Conservation (phyloP, 2,797 vertebrate species). For the Manis javanica region DNA sequence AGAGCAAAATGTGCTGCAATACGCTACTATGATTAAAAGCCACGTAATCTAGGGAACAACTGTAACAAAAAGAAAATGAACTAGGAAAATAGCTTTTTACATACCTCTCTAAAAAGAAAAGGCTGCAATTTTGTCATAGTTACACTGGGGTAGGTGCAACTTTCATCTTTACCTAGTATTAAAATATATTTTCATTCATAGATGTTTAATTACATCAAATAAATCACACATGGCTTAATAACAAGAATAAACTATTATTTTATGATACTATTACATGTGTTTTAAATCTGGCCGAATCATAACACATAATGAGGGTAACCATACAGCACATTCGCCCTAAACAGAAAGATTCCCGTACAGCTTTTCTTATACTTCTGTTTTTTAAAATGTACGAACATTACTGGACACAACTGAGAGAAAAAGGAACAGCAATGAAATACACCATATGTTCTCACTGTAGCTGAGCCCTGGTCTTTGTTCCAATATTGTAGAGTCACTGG, state of each 20-base stretch:
- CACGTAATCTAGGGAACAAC: conserved; percentile 22
- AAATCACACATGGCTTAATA: conserved; percentile 30
- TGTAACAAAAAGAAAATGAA: conserved; percentile 55
- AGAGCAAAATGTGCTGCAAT: conserved; percentile 63
- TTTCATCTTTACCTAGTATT: conserved; percentile 20
- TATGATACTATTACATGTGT: neutral
- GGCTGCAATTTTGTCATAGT: conserved; percentile 34
- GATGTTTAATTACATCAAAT: conserved; percentile 32
- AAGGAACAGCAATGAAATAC: conserved; percentile 56
- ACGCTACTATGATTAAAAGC: conserved; percentile 64
- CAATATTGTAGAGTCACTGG: conserved; percentile 26
- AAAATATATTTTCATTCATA: conserved; percentile 32
- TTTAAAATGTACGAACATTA: conserved; percentile 30
- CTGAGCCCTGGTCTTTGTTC: conserved; percentile 65
- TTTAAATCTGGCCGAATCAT: conserved; percentile 17
- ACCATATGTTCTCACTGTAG: conserved; percentile 50
- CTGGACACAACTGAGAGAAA: conserved; percentile 36
- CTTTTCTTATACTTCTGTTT: conserved; percentile 27
- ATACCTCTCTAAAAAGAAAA: conserved; percentile 31
- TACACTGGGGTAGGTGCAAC: neutral
- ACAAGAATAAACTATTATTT: conserved; percentile 55
- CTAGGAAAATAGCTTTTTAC: neutral
- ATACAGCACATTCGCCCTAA: neutral
- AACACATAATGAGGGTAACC: neutral
- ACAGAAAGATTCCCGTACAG: neutral